Evolutionary conservation across 1,140 invertebrate genomes (phyloP), one percentile per base, ranked within the genome.

Genomic region (Gryon sp.): DNA sequence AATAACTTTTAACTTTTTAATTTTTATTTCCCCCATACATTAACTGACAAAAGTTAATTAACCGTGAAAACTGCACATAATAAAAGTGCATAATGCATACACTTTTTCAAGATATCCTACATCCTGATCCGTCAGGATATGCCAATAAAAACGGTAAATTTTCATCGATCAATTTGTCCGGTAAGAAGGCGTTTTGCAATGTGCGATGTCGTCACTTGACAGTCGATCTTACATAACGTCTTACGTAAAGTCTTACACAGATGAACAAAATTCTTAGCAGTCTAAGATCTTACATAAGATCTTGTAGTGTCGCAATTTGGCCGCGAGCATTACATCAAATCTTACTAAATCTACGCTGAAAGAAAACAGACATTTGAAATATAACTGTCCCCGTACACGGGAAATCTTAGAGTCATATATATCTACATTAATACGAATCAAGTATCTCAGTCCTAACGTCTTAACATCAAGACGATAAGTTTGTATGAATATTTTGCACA

Each of bases 251-350:
- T 66, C 48, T 66, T 66, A 66, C 46, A 55, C 12, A 38, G 60
- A 53, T 28, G 60, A 65, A 65, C 46, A 52, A 65, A 65, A 52
- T 66, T 50, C 38, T 55, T 53, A 28, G 28, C 62, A 20, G 34
- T 48, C 34, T 66, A 66, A 66, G 62, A 66, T 19, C 62, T 66
- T 66, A 66, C 62, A 66, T 66, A 66, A 66, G 40, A 45, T 36
- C 26, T 45, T 34, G n/a, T n/a, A n/a, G 36, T 53, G 62, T 43
- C 14, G 62, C 38, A 66, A 66, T 19, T 32, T 26, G 34, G 32
- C 2, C 20, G 50, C 12, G 36, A 22, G 0, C 7, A 24, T 66
- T 66, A 55, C 62, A 34, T 66, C 43, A 66, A 19, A 7, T 66
- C 62, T 66, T 66, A 66, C 38, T 45, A 36, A 66, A 45, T 45